Base-by-base conservation (phyloP, 2,113 vertebrate genomes). In the Osmerus eperlanus region DNA sequence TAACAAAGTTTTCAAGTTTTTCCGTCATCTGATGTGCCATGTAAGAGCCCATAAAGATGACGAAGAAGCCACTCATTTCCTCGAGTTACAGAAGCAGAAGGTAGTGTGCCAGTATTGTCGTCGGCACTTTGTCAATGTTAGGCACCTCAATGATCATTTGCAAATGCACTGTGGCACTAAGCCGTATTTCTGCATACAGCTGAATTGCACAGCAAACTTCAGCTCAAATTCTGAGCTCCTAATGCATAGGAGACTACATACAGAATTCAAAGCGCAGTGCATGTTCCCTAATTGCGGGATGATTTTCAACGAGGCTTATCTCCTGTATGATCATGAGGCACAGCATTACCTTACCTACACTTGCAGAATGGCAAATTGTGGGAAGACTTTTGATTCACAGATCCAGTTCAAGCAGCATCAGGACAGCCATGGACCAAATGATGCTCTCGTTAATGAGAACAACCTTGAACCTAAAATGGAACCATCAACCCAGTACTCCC, bases 31-130 rank as follows among this genome's bases (percentile, higher is more conserved):
- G 83, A 96, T 99, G 90, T 96, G 96, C 78, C 96, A 99, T 0
- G 96, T 95, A 52, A 94, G 95, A 71, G 95, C 94, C 65, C 97
- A 99, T 86, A 97, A 96, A 83, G 94, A 98, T 29, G 96, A 94
- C n/a, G 96, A 96, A 78, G 97, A 99, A 86, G 97, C 97, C 59
- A 96, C 93, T 82, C 94, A 95, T 72, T 99, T 98, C 83, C 94
- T 99, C 86, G 96, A 99, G 90, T 97, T 96, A 92, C 96, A 99
- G 78, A 98, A 97, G 83, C 96, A 97, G 89, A 99, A 98, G 86
- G 96, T 98, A 25, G 94, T 99, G 85, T 99, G 97, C 81, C 97
- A 99, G 89, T 99, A 99, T 91, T 99, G 97, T 86, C 94, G 96
- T 52, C 89, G 97, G 29, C 97, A 99, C 84, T 99, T 99, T 78